Evolutionary conservation across 2,113 vertebrate genomes (phyloP), one percentile per base, ranked within the genome.

Genomic region (Anarrhichthys ocellatus): DNA sequence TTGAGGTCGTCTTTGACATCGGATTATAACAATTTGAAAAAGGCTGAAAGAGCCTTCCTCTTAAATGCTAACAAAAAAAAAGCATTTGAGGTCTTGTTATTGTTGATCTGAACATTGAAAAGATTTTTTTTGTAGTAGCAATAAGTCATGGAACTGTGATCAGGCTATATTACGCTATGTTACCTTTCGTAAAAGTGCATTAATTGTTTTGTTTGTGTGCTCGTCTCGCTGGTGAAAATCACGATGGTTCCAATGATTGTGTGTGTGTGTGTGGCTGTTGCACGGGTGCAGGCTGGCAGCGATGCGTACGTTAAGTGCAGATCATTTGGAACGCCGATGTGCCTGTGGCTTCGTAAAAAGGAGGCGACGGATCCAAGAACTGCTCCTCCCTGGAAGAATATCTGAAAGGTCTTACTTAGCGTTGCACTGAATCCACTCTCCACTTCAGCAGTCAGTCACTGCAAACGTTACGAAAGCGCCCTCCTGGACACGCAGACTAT

Each of bases 391-490:
- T 73, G 78, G 80, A 89, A 85, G 75, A 86, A 86, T 80, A 81
- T 85, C 84, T 80, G 73, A 79, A 84, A 87, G 92, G 91, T 94
- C 94, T 94, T 92, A 85, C 90, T 91, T 86, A 48, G 90, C 79
- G 76, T 94, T 93, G 91, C 63, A 88, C 92, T 96, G 90, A 92
- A 86, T 91, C 85, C 85, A 76, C 87, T 87, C 83, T 80, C 84
- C 87, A 86, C 80, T 89, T 94, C 93, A 93, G 87, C 88, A 73
- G 89, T 91, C 95, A 87, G 92, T 93, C 64, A 93, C 95, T 95
- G 92, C 95, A 95, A 94, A 85, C 93, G 95, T 95, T 96, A 88
- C 88, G 67, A 95, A 20, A 94, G 94, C 92, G 90, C 94, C 95
- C 94, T 94, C 91, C 92, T 86, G 56, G 71, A 76, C 69, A 52